phyloP scores from a whole-genome alignment of 2,797 vertebrate genomes.

The Peromyscus aztecus region DNA sequence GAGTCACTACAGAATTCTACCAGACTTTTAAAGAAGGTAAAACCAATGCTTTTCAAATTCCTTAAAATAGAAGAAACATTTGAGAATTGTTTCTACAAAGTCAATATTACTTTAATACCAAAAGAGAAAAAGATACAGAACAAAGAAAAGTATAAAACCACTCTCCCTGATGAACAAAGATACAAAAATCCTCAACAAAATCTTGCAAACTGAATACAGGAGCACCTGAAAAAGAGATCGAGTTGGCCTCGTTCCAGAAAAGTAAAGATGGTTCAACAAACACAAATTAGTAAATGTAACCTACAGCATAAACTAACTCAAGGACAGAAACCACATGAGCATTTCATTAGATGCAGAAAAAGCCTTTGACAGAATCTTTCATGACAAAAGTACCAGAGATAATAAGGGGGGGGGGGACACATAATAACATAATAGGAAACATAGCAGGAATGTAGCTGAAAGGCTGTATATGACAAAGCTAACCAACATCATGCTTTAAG shows the following conservation, averaged over 20 bases:
- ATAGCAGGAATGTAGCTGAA: background rate
- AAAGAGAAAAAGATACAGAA: background rate
- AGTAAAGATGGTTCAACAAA: background rate
- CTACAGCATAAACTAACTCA: background rate
- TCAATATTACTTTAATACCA: background rate
- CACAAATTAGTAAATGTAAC: background rate
- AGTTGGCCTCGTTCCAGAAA: background rate
- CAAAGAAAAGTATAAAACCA: background rate
- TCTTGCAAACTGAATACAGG: background rate
- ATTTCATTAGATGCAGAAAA: background rate
- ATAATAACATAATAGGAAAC: too few relatives aligned
- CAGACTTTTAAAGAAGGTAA: background rate
- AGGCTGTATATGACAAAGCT: background rate
- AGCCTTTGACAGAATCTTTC: background rate
- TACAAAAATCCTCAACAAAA: background rate
- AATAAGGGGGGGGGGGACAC: too few relatives aligned
- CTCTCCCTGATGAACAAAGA: too few relatives aligned
- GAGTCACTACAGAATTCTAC: background rate
- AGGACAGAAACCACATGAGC: background rate
- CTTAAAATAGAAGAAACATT: background rate
- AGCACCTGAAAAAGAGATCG: background rate
- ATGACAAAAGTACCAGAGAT: background rate
- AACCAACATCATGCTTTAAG: background rate
- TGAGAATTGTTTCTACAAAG: background rate
- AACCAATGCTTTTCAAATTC: background rate